Base-by-base conservation (phyloP, 2,797 vertebrate species). In the Cirrhinus molitorella region DNA sequence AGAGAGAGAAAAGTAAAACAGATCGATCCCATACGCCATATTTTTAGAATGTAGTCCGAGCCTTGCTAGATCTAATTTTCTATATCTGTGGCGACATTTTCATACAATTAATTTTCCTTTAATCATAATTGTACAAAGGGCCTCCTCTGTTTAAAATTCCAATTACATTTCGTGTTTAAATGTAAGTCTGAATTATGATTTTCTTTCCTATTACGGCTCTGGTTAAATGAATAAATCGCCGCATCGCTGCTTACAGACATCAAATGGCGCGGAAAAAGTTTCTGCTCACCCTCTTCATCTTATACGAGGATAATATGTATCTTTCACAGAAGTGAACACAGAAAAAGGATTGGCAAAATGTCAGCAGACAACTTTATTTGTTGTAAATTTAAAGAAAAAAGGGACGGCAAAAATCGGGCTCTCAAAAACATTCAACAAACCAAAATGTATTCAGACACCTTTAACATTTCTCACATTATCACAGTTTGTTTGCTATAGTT, bases 41-140 rank as follows among this genome's bases (percentile, higher is more conserved):
- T 95, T 95, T 95, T 95, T 93, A 93, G 93, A 95, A 95, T 89
- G 92, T 90, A 88, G 92, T 87, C 84, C 71, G 83, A 90, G 92
- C 90, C 89, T 90, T 85, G 92, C 92, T 87, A 91, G 92, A 95
- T 96, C 94, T 95, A 91, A 95, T 95, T 95, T 95, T 93, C 94
- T 90, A 90, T 95, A 96, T 96, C 95, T 95, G 88, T 91, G 89
- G 94, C 93, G 94, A 95, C 94, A 94, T 94, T 96, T 95, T 94
- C 93, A 95, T 92, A 96, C 94, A 96, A 95, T 96, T 96, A 95
- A 96, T 96, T 95, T 96, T 90, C 87, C 93, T 96, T 95, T 96
- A 96, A 96, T 96, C 95, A 95, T 92, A 94, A 94, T 94, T 93
- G 94, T 95, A 95, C 95, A 96, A 96, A 96, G 93, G 91, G 90